A percentile compares a stretch with the other conserved stretches of the same genome.
Evolutionary conservation across 2,113 vertebrate species (phyloP).

Genomic region (Pandion haliaetus): DNA sequence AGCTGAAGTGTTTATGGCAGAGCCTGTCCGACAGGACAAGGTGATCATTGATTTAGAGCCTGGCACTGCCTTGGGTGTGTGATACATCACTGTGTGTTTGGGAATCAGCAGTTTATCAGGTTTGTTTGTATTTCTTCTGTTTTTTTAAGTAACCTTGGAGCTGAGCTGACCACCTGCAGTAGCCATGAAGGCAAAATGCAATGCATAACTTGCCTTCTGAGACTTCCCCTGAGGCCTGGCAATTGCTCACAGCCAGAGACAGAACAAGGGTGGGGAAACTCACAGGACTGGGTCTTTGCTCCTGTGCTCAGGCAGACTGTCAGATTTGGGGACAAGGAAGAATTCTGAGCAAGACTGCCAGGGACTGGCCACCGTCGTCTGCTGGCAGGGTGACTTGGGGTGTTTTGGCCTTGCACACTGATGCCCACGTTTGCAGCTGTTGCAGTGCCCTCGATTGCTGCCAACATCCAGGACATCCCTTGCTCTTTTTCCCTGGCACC

Average conservation of each 20-base stretch:
- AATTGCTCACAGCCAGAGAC: not conserved
- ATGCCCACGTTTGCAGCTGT: not conserved
- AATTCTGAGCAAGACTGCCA: not conserved
- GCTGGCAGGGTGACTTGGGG: not conserved
- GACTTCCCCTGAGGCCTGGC: not conserved
- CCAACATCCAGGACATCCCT: not conserved
- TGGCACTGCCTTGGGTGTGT: accelerated
- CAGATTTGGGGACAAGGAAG: not conserved
- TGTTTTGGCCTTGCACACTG: not conserved
- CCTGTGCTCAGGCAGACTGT: accelerated
- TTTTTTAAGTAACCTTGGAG: not conserved
- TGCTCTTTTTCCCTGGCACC: not conserved
- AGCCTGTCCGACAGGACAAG: not conserved
- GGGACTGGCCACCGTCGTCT: not conserved
- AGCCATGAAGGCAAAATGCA: not conserved
- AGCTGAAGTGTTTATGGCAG: not conserved
- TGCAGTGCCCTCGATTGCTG: not conserved
- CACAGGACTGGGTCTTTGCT: not conserved
- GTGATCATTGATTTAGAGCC: not conserved
- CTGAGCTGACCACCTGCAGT: not conserved
- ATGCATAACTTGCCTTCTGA: accelerated
- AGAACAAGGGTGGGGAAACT: not conserved
- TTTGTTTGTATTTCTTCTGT: not conserved
- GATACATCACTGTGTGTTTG: accelerated
- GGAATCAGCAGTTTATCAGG: not conserved